Base-by-base conservation (phyloP, 1,140 invertebrate genomes). In the Nautilus pompilius region DNA sequence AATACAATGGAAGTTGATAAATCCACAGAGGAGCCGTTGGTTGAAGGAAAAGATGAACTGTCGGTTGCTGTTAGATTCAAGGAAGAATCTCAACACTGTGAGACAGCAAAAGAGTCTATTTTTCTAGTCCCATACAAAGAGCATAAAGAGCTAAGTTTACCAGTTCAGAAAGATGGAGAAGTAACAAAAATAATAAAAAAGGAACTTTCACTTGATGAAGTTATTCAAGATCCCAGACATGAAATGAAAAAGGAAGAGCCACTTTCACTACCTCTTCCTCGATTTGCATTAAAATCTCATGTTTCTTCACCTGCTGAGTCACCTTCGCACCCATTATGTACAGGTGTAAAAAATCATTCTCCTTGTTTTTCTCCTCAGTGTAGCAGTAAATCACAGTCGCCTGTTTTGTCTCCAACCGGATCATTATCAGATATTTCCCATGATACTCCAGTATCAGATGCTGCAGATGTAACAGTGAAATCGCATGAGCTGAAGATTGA, bases 181-280 rank as follows among this genome's bases (percentile, higher is more conserved):
- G 49, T 28, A 28, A 53, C 49, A 5, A 53, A 53, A 26, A 53
- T 53, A 17, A 53, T 53, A 22, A 53, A 53, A 28, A 53, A 53
- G 20, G 49, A 53, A 28, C n/a, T 53, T 3, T 53, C 49, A 29
- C 4, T 26, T 24, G 49, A 53, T 6, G 49, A 53, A 4, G 17
- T 53, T 24, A 24, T 53, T 53, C 49, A 53, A 6, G 49, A 51
- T 13, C 46, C 58, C 28, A 22, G 36, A 48, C 26, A 45, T 30
- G 58, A 45, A 60, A 32, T 29, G 17, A 56, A 55, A 22, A 66
- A 34, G 41, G 57, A 55, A 49, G 71, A 72, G 29, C 89, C 91
- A 4, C 84, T 94, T 68, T 90, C 89, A 63, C 78, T 95, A 60
- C 92, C 92, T 3, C 81, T 95, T 65, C 92, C 93, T 2, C 89